Evolutionary conservation across 2,888 invertebrate genomes (phyloP), one percentile per base, ranked within the genome.

Genomic region (Barypeithes pellucidus): DNA sequence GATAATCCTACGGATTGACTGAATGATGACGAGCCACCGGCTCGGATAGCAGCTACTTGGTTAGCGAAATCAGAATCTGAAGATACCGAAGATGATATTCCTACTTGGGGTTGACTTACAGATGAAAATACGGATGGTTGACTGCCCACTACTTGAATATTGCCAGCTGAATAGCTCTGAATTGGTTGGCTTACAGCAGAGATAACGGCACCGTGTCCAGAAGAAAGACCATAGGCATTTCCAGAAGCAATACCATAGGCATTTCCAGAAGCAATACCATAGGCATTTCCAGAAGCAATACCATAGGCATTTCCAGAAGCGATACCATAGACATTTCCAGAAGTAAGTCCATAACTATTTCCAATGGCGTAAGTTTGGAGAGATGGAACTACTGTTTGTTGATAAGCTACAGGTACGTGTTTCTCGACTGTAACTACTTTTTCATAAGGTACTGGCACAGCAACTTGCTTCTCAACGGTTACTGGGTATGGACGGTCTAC

Each of bases 401-500:
- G 61, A 43, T 16, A 14, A 7, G 43, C 14, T 43, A 16, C 14
- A 24, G 72, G 75, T 12, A 75, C 72, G 24, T 72, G 75, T 36
- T 62, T 61, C 14, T 75, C 75, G 7, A 75, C 75, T 4, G 71
- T 67, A 7, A 75, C 72, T 14, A 72, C 52, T n/a, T 43, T 54
- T 24, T 75, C 75, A 22, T 52, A 36, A 7, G 68, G 67, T 5
- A 66, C 65, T 52, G 75, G 72, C 5, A 72, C 72, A 29, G 73
- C 68, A 2, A 75, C 75, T 52, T 75, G 63, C 18, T 54, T 71
- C 16, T 72, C 72, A 12, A 75, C 72, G n/a, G 68, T 59, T 12
- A 72, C 72, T 3, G 75, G 75, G 47, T 69, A 72, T 3, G 75
- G 75, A 24, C 69, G 60, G 59, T 72, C 72, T 22, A 75, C 73